Evolutionary conservation across 2,797 vertebrate species (phyloP).

Genomic region (Rhadinocentrus ornatus): DNA sequence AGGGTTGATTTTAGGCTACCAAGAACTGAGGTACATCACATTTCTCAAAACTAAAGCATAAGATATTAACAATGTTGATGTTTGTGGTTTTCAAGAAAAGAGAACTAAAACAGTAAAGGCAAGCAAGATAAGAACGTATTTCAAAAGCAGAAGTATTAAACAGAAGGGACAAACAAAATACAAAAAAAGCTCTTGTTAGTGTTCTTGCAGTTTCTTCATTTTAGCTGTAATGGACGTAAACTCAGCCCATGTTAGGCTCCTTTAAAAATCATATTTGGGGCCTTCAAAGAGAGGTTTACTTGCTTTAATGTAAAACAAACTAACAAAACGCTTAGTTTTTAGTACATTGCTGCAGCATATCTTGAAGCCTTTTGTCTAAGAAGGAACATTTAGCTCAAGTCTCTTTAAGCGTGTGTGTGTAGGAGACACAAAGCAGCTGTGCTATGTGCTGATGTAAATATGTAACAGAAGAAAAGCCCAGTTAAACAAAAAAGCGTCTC

Average conservation of each 20-base stretch:
- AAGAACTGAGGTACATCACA: slow-evolving; percentile 7
- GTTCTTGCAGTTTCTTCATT: slow-evolving; percentile 14
- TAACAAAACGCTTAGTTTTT: background rate
- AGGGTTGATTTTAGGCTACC: slow-evolving; percentile 12
- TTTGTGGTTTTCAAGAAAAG: slow-evolving; percentile 73
- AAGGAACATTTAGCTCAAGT: background rate
- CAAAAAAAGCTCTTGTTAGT: slow-evolving; percentile 19
- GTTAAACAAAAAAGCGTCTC: background rate
- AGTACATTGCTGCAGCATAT: background rate
- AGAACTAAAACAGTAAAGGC: slow-evolving; percentile 79
- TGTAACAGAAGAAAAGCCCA: background rate
- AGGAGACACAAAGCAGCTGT: background rate
- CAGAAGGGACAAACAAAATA: slow-evolving; percentile 8
- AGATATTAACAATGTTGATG: slow-evolving; percentile 70
- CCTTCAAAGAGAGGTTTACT: background rate
- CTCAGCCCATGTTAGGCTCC: background rate
- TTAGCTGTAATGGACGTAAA: background rate
- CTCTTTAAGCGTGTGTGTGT: no score
- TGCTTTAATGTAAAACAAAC: background rate
- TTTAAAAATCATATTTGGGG: background rate
- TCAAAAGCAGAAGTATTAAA: slow-evolving; percentile 34
- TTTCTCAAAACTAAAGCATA: slow-evolving; percentile 32
- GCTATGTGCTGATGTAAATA: background rate
- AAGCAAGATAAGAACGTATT: slow-evolving; percentile 51
- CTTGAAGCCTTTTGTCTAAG: background rate